These are phyloP conservation scores for Halisarca cf. caerulea DNA, from an alignment of 37 sponge, comb jelly and placozoan genomes.

Conservation along the genomic window DNA sequence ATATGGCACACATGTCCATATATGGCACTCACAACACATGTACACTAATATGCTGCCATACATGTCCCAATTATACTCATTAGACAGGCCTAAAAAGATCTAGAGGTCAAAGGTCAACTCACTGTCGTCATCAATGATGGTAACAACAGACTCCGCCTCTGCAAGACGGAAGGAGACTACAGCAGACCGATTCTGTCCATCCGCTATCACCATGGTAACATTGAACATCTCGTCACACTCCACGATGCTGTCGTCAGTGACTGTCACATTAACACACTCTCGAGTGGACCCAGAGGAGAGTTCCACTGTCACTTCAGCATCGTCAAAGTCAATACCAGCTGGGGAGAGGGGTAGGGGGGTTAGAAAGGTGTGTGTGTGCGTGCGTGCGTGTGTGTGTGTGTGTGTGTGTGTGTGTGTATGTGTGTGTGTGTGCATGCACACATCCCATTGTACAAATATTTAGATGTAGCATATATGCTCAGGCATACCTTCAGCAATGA, in stretches of 20 bases:
- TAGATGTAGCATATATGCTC: not conserved
- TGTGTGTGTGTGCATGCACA: not conserved
- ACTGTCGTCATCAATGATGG: slow-evolving; percentile 15
- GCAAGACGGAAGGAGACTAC: not conserved
- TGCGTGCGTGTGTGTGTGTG: not conserved
- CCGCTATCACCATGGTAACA: not conserved
- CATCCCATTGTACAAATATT: not conserved
- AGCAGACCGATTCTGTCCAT: not conserved
- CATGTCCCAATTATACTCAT: no score
- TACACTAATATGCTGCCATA: no score
- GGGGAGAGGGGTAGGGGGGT: not conserved
- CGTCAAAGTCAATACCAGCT: not conserved
- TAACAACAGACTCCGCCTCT: not conserved
- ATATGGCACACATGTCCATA: no score
- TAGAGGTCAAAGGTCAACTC: not conserved
- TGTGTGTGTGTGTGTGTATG: not conserved
- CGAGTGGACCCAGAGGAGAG: not conserved
- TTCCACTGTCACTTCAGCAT: not conserved
- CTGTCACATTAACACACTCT: slow-evolving; percentile 4
- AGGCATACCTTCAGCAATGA: not conserved
- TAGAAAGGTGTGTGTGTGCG: not conserved
- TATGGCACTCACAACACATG: not conserved
- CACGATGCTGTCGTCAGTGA: not conserved
- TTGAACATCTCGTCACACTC: not conserved
- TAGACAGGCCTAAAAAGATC: no score